These are phyloP conservation scores for Oligia strigilis DNA, from an alignment of 2,888 invertebrate genomes.

Conservation along the genomic window DNA sequence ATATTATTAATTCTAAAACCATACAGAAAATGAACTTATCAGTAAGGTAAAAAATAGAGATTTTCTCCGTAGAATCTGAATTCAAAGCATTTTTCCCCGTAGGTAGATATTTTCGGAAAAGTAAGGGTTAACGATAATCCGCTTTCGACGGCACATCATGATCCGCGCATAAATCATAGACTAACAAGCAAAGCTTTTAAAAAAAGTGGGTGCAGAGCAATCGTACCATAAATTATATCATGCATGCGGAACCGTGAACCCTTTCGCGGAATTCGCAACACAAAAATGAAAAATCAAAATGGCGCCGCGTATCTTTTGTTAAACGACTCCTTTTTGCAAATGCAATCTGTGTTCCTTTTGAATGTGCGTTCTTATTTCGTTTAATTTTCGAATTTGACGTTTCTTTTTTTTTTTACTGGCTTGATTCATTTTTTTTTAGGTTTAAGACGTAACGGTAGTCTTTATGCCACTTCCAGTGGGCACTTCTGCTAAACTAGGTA, in stretches of 20 bases:
- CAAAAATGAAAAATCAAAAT: constrained; percentile 35
- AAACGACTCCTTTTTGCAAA: constrained; percentile 24
- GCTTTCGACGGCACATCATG: not conserved
- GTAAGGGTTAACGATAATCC: not conserved
- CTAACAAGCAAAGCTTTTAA: constrained; percentile 21
- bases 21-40: not conserved
- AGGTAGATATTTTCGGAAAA: not conserved
- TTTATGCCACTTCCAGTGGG: not conserved
- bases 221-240: constrained; percentile 43
- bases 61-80: not conserved
- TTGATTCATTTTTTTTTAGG: not conserved
- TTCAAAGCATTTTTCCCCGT: not conserved
- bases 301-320: constrained; percentile 4
- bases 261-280: constrained; percentile 19
- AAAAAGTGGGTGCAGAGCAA: constrained; percentile 20
- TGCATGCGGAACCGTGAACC: constrained; percentile 11
- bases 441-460: no score
- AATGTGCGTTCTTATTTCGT: not conserved
- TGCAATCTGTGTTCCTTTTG: constrained; percentile 29
- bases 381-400: not conserved
- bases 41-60: not conserved
- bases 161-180: constrained; percentile 37
- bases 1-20: not conserved
- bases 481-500: not conserved
- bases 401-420: not conserved